phyloP scores from a whole-genome alignment of 53 echinoderm and acorn worm species.

The Paracentrotus lividus region DNA sequence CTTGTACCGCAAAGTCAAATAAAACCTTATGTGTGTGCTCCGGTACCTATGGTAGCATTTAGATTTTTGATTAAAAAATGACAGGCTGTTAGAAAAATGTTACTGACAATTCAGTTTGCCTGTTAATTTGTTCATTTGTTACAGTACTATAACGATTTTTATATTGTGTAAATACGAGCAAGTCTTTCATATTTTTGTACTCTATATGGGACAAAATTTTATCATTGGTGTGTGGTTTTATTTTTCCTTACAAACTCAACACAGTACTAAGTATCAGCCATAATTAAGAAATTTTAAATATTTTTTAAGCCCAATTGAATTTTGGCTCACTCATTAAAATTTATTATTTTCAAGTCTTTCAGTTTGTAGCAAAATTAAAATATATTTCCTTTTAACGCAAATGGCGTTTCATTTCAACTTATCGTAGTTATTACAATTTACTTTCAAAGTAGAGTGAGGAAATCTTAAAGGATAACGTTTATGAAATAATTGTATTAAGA shows the following conservation, averaged over 20 bases:
- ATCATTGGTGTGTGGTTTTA: not conserved
- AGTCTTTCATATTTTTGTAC: constrained; percentile 35
- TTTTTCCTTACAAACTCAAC: not conserved
- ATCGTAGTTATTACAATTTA: not conserved
- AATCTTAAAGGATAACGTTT: not conserved
- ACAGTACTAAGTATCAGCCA: no score
- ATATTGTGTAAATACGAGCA: not conserved
- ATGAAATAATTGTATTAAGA: not conserved
- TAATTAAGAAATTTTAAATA: no score
- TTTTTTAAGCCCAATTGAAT: no score
- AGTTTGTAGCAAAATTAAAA: not conserved
- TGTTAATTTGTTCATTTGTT: not conserved
- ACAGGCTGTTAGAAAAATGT: not conserved
- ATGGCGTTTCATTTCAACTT: not conserved
- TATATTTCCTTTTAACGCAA: not conserved
- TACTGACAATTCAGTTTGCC: not conserved
- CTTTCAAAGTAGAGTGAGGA: not conserved
- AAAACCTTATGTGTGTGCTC: constrained; percentile 35
- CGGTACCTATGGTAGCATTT: not conserved
- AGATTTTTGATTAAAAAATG: not conserved
- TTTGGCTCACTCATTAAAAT: no score
- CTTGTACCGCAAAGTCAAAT: constrained; percentile 27
- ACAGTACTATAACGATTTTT: not conserved
- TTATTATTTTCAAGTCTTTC: not conserved
- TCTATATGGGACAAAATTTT: not conserved